Percentiles rank a stretch among this genome's conserved stretches.
These are phyloP conservation scores for Nesogale talazaci DNA, from an alignment of 2,113 vertebrate species.

Conservation along the genomic window DNA sequence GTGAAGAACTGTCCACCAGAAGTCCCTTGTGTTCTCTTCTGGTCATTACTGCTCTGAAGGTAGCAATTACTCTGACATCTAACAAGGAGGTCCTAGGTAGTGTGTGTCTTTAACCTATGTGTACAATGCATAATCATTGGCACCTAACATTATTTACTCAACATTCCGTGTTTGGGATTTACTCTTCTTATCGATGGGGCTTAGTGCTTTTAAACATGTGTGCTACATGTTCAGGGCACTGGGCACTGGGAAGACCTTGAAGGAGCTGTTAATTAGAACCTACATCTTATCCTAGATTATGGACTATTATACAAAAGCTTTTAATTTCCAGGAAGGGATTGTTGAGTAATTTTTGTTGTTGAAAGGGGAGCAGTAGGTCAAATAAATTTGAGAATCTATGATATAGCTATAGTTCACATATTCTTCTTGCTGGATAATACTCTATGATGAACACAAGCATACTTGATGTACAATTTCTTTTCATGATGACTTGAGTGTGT, in stretches of 20 bases:
- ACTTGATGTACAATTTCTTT: neutral
- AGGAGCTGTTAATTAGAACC: too few species aligned
- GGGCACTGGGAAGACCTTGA: too few species aligned
- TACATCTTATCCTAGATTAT: too few species aligned
- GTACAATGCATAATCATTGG: neutral
- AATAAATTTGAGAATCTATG: neutral
- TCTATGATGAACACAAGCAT: neutral
- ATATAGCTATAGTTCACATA: neutral
- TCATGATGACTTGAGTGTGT: neutral
- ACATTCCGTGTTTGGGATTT: neutral
- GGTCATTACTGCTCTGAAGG: neutral
- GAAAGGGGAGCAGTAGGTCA: too few species aligned
- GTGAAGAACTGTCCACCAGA: neutral
- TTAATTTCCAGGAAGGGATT: too few species aligned
- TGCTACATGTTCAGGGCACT: too few species aligned
- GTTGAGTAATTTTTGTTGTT: too few species aligned
- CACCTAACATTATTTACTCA: neutral
- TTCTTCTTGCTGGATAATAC: neutral
- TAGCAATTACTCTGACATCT: neutral
- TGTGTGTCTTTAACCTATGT: neutral
- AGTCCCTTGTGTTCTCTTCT: neutral
- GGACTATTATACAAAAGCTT: too few species aligned
- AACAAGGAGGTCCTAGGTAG: neutral
- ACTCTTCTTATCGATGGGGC: neutral
- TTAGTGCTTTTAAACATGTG: too few species aligned